phyloP scores from a whole-genome alignment of 2,888 invertebrate species.

The Antheraea yamamai region DNA sequence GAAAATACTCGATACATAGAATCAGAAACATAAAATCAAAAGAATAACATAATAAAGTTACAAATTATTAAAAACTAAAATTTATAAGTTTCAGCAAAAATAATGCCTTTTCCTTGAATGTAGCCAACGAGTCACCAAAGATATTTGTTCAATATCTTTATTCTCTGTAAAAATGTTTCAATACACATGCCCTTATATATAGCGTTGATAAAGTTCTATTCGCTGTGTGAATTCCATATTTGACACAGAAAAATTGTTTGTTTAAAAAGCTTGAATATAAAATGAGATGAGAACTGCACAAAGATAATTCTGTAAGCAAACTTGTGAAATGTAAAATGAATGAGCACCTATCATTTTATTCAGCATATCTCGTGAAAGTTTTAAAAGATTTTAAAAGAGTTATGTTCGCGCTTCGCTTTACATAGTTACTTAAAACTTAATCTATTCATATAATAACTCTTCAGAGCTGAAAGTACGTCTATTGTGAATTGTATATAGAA shows the following conservation, averaged over 20 bases:
- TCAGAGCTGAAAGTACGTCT: not conserved
- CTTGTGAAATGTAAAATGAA: slow-evolving; percentile 9
- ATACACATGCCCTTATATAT: not conserved
- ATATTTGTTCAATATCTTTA: too few species aligned
- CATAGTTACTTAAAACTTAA: not conserved
- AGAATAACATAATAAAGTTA: too few species aligned
- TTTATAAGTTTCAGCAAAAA: too few species aligned
- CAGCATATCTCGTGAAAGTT: slow-evolving; percentile 14
- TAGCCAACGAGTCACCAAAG: too few species aligned
- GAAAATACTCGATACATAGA: too few species aligned
- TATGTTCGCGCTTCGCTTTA: slow-evolving; percentile 16
- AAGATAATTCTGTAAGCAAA: slow-evolving; percentile 10
- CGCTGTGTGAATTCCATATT: not conserved
- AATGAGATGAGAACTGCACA: not conserved
- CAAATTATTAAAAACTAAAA: too few species aligned
- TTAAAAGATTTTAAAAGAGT: slow-evolving; percentile 10
- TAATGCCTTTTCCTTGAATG: too few species aligned
- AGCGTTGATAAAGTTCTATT: not conserved
- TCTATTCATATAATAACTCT: slow-evolving; percentile 13
- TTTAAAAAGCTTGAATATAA: not conserved
- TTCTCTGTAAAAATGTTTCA: not conserved
- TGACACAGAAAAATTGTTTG: not conserved
- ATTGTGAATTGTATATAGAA: not conserved
- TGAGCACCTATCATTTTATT: slow-evolving; percentile 14
- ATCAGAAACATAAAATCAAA: too few species aligned